Percentiles rank a stretch among this genome's conserved stretches.
Evolutionary conservation across 2,113 vertebrate species (phyloP).

Genomic region (Charina bottae): DNA sequence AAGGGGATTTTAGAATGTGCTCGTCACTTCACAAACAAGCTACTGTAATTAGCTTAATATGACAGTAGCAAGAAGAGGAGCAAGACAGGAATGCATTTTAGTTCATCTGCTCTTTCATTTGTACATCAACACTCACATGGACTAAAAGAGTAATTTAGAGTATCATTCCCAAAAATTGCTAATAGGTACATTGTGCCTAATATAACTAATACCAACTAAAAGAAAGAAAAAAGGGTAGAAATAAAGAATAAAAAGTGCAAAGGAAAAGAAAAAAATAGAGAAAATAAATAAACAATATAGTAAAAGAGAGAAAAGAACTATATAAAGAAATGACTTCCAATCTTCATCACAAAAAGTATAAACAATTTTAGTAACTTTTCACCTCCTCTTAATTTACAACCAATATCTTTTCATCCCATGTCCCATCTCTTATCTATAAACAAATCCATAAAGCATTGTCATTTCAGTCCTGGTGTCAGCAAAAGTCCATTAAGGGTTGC

Average conservation of each 20-base stretch:
- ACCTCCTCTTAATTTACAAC: not conserved
- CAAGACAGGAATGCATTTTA: not conserved
- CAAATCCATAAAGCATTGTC: not conserved
- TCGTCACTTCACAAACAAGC: not conserved
- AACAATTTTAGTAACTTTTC: not conserved
- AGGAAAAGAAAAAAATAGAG: not conserved
- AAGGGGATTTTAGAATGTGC: not conserved
- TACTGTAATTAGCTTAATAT: not conserved
- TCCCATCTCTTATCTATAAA: not conserved
- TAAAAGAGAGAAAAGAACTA: not conserved
- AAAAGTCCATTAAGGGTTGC: not conserved
- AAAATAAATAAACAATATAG: not conserved
- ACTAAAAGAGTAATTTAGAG: not conserved
- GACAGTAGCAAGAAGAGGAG: not conserved
- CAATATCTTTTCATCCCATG: not conserved
- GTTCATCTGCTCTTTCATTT: not conserved
- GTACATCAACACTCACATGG: not conserved
- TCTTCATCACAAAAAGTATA: not conserved
- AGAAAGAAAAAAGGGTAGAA: not conserved
- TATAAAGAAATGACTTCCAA: no score
- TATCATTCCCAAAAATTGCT: not conserved
- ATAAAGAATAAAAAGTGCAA: not conserved
- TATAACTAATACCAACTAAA: not conserved
- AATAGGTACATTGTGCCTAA: not conserved
- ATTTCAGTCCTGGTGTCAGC: not conserved